These are phyloP conservation scores for Augochlora pura DNA, from an alignment of 1,140 invertebrate genomes.

Conservation along the genomic window DNA sequence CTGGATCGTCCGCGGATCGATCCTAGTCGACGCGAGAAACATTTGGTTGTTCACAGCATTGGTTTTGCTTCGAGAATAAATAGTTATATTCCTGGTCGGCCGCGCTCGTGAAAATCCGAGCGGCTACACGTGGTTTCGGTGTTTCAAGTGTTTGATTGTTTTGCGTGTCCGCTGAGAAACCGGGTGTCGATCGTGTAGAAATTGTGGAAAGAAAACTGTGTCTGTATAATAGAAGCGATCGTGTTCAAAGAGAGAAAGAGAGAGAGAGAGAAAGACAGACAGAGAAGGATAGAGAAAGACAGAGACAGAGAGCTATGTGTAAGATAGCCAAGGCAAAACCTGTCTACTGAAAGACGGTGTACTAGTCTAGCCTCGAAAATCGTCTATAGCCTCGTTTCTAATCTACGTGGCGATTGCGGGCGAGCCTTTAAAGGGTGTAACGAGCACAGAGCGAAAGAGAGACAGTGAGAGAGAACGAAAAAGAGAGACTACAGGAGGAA, in stretches of 20 bases:
- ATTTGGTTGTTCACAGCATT: slow-evolving; percentile 51
- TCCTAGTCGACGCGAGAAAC: neutral
- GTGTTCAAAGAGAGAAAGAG: slow-evolving; percentile 12
- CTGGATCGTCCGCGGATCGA: neutral
- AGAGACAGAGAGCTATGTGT: slow-evolving; percentile 9
- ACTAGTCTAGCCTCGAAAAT: neutral
- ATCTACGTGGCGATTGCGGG: slow-evolving; percentile 12
- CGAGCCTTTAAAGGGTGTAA: neutral
- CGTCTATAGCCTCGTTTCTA: slow-evolving; percentile 20
- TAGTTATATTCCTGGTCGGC: neutral
- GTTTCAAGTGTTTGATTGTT: neutral
- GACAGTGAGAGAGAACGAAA: too few relatives aligned
- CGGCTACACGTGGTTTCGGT: neutral
- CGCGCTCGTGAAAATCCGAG: neutral
- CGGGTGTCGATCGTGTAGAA: neutral
- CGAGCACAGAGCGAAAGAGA: too few relatives aligned
- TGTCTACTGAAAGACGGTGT: slow-evolving; percentile 1
- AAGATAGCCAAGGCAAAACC: slow-evolving; percentile 19
- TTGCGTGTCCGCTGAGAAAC: slow-evolving; percentile 8
- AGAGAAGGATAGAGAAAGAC: neutral
- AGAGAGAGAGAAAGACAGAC: slow-evolving; percentile 10
- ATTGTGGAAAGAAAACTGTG: neutral
- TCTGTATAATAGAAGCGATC: slow-evolving; percentile 11
- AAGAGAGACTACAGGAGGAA: neutral
- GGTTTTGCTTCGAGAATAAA: slow-evolving; percentile 7